Evolutionary conservation across 2,797 vertebrate genomes (phyloP).

Genomic region (Babyrousa celebensis): DNA sequence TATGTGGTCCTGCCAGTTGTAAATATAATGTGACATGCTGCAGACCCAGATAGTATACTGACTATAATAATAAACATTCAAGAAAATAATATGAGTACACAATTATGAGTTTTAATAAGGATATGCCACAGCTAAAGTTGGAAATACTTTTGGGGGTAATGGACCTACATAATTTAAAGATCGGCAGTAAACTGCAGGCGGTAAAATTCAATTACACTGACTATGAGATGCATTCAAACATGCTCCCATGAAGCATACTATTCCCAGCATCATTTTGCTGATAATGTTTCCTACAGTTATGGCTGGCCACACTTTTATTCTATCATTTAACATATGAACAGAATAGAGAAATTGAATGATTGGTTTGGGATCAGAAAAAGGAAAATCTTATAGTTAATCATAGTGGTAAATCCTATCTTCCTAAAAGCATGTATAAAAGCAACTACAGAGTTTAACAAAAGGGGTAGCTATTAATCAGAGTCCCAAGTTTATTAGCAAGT

Average conservation of each 20-base stretch:
- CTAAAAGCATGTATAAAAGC: neutral
- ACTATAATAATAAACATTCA: slow-evolving; percentile 66
- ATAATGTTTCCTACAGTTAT: slow-evolving; percentile 35
- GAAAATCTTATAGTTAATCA: neutral
- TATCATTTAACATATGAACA: slow-evolving; percentile 73
- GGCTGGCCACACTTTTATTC: slow-evolving; percentile 42
- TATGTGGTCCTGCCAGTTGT: neutral
- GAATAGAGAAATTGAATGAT: slow-evolving; percentile 39
- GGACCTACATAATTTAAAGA: slow-evolving; percentile 79
- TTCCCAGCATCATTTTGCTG: slow-evolving; percentile 50
- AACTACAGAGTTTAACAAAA: slow-evolving; percentile 4
- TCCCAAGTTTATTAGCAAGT: slow-evolving; percentile 23
- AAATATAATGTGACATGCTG: slow-evolving; percentile 40
- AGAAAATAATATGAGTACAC: slow-evolving; percentile 39
- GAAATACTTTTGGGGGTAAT: slow-evolving; percentile 76
- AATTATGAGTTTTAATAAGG: slow-evolving; percentile 80
- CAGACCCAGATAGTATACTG: neutral
- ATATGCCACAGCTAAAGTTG: slow-evolving; percentile 54
- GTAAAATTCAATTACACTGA: slow-evolving; percentile 81
- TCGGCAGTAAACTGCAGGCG: slow-evolving; percentile 67
- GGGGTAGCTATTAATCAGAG: neutral
- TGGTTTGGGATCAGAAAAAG: neutral
- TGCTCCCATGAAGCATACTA: slow-evolving; percentile 61
- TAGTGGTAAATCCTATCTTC: neutral
- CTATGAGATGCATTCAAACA: slow-evolving; percentile 62